A percentile compares a stretch with the other conserved stretches of the same genome.
These are phyloP conservation scores for Drosophila kambysellisi DNA, from an alignment of 2,888 invertebrate species.

Conservation along the genomic window DNA sequence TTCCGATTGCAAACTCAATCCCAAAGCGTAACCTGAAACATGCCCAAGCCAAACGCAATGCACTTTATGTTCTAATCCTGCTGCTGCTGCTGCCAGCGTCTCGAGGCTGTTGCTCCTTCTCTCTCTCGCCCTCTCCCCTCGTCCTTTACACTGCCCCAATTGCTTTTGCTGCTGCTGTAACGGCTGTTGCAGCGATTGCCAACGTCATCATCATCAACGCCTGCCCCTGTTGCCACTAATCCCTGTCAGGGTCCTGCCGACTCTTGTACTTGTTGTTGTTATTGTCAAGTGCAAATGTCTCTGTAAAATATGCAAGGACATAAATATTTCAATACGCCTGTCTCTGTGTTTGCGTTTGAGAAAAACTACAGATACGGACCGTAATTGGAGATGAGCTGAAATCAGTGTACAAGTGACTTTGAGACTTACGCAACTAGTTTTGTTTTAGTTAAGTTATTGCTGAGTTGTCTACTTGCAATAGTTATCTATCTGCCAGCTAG, in stretches of 20 bases:
- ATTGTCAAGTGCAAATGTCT: constrained; percentile 77
- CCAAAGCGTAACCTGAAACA: constrained; percentile 55
- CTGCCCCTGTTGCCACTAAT: constrained; percentile 62
- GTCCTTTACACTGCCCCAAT: neutral
- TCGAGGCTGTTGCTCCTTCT: constrained; percentile 45
- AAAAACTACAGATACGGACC: constrained; percentile 46
- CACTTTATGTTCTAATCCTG: constrained; percentile 71
- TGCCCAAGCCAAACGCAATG: constrained; percentile 65
- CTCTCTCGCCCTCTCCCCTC: neutral
- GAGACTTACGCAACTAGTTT: neutral
- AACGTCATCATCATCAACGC: constrained; percentile 57
- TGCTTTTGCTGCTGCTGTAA: constrained; percentile 6
- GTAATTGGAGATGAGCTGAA: constrained; percentile 56
- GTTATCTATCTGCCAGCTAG: neutral
- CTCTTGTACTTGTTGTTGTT: constrained; percentile 61
- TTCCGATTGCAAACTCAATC: constrained; percentile 34
- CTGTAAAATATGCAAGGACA: constrained; percentile 76
- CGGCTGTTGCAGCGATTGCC: constrained; percentile 64
- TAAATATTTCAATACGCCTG: constrained; percentile 71
- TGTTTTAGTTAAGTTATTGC: neutral
- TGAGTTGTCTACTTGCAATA: neutral
- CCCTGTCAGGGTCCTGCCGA: constrained; percentile 46
- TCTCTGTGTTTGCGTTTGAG: constrained; percentile 27
- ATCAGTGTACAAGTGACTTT: constrained; percentile 31
- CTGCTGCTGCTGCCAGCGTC: constrained; percentile 58